These are phyloP conservation scores for Tauraco erythrolophus DNA, from an alignment of 2,113 vertebrate species.

Conservation along the genomic window DNA sequence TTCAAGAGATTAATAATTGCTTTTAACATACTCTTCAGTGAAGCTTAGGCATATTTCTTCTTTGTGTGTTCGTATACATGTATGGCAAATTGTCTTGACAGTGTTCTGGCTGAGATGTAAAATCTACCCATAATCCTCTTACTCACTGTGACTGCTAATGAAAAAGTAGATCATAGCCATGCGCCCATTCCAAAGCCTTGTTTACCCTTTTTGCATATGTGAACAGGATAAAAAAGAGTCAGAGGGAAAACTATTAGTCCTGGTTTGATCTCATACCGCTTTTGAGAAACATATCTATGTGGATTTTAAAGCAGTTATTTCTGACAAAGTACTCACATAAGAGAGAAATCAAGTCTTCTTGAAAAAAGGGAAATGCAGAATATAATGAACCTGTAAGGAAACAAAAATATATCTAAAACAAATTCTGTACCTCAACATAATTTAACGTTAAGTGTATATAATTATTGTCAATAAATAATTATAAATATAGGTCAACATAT, in stretches of 20 bases:
- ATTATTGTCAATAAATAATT: neutral
- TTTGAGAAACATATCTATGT: neutral
- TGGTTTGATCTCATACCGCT: neutral
- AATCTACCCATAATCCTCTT: conserved; percentile 14
- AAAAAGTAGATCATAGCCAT: neutral
- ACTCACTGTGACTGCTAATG: neutral
- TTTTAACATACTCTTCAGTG: neutral
- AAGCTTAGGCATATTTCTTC: neutral
- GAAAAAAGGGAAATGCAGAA: neutral
- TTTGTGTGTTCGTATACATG: neutral
- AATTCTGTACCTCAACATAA: neutral
- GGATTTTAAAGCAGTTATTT: neutral
- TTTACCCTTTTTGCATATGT: neutral
- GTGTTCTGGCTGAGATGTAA: neutral
- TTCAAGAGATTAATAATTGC: neutral
- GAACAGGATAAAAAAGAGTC: neutral
- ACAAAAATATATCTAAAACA: neutral
- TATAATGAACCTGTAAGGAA: neutral
- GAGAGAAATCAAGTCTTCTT: neutral
- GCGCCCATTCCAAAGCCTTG: neutral
- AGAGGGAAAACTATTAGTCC: neutral
- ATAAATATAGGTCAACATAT: neutral
- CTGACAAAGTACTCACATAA: neutral
- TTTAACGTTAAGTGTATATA: neutral
- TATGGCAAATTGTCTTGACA: conserved; percentile 33